phyloP scores from a whole-genome alignment of 2,797 vertebrate species.

The Pristis pectinata region DNA sequence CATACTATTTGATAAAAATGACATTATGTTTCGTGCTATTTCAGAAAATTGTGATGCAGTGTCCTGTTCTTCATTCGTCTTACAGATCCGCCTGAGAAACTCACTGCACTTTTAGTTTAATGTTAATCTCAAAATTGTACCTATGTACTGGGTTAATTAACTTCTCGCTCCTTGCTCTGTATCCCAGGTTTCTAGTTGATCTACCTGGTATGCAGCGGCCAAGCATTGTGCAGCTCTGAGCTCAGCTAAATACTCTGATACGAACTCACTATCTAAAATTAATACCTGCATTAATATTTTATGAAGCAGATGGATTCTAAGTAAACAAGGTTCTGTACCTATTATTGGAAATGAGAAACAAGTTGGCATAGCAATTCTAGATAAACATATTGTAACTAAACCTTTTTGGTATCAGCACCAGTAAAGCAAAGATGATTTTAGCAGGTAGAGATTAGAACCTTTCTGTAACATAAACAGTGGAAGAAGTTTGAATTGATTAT shows the following conservation, averaged over 20 bases:
- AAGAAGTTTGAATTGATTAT: background rate
- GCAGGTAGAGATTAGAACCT: background rate
- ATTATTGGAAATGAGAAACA: constrained; percentile 2
- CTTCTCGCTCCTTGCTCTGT: background rate
- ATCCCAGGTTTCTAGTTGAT: background rate
- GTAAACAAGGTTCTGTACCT: background rate
- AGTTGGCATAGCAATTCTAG: background rate
- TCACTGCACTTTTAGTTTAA: background rate
- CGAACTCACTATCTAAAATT: background rate
- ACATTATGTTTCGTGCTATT: background rate
- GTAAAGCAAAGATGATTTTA: background rate
- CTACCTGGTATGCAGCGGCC: background rate
- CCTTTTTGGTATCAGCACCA: too few species aligned
- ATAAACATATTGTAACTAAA: background rate
- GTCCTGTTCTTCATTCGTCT: background rate
- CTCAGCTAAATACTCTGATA: background rate
- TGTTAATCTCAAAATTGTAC: background rate
- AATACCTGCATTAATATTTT: constrained; percentile 29
- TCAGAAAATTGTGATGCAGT: background rate
- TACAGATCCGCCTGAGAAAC: background rate
- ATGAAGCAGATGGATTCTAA: constrained; percentile 24
- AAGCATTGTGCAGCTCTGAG: background rate
- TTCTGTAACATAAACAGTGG: background rate
- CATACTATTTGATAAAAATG: background rate
- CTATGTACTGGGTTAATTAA: background rate